Conservation (phyloP, 2,113 vertebrate species). For the Gnathonemus longibarbis region DNA sequence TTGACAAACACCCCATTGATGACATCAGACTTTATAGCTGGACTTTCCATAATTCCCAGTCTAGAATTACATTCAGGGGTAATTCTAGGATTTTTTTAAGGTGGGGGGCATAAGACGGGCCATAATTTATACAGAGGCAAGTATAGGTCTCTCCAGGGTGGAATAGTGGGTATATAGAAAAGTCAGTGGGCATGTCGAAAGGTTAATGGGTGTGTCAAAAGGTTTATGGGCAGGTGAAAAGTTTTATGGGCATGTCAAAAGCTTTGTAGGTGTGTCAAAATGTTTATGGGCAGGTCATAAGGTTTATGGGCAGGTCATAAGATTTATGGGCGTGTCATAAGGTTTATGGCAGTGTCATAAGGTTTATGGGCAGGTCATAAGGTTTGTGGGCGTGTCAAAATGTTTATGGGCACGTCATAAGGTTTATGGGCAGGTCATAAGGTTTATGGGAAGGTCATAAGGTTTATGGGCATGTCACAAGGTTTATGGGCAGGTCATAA, state of each 20-base stretch:
- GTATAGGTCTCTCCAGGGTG: background rate
- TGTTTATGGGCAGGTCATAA: too few relatives aligned
- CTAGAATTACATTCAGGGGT: background rate
- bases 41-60: background rate
- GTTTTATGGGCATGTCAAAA: too few relatives aligned
- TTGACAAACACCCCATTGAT: background rate
- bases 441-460: background rate
- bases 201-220: background rate
- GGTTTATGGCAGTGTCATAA: too few relatives aligned
- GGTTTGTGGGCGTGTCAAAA: accelerated
- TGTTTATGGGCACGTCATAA: background rate
- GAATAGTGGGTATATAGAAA: background rate
- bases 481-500: background rate
- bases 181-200: background rate
- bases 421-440: background rate
- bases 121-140: background rate
- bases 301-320: too few relatives aligned
- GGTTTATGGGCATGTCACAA: background rate
- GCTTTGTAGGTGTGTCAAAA: too few relatives aligned
- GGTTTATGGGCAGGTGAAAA: background rate
- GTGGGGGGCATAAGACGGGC: background rate
- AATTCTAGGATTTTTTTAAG: background rate
- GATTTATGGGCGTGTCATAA: too few relatives aligned
- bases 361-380: too few relatives aligned
- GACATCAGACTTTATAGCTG: background rate